These are phyloP conservation scores for Proterorhinus semilunaris DNA, from an alignment of 2,113 vertebrate genomes.

Conservation along the genomic window DNA sequence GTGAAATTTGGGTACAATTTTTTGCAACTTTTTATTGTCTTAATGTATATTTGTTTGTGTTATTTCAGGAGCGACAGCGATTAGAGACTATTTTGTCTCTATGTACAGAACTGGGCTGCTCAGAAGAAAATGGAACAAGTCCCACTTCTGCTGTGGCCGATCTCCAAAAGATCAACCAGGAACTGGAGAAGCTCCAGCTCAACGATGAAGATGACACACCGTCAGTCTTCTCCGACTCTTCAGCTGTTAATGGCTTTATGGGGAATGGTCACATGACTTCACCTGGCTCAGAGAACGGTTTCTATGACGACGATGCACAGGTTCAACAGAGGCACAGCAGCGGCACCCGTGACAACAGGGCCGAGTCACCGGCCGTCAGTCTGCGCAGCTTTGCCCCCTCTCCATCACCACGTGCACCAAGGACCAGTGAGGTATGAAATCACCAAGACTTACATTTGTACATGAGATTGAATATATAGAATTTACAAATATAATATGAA, in stretches of 20 bases:
- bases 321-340: conserved; percentile 63
- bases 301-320: conserved; percentile 73
- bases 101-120: conserved; percentile 85
- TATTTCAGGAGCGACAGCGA: conserved; percentile 86
- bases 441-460: conserved; percentile 14
- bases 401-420: conserved; percentile 61
- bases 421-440: conserved; percentile 60
- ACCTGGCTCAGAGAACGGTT: conserved; percentile 69
- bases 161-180: conserved; percentile 93
- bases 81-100: conserved; percentile 92
- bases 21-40: not conserved
- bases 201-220: conserved; percentile 74
- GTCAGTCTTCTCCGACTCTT: conserved; percentile 84
- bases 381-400: conserved; percentile 60
- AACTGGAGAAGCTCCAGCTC: conserved; percentile 90
- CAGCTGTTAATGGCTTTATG: conserved; percentile 50
- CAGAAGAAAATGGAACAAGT: conserved; percentile 53
- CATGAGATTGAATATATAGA: too few relatives aligned
- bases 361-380: conserved; percentile 57
- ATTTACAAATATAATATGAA: too few relatives aligned
- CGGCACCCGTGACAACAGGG: conserved; percentile 59
- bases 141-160: conserved; percentile 82
- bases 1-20: too few relatives aligned
- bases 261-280: conserved; percentile 60
- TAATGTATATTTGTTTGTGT: conserved; percentile 1